A percentile compares a stretch with the other conserved stretches of the same genome.
Evolutionary conservation across 2,797 vertebrate species (phyloP).

Genomic region (Phoeniculus purpureus): DNA sequence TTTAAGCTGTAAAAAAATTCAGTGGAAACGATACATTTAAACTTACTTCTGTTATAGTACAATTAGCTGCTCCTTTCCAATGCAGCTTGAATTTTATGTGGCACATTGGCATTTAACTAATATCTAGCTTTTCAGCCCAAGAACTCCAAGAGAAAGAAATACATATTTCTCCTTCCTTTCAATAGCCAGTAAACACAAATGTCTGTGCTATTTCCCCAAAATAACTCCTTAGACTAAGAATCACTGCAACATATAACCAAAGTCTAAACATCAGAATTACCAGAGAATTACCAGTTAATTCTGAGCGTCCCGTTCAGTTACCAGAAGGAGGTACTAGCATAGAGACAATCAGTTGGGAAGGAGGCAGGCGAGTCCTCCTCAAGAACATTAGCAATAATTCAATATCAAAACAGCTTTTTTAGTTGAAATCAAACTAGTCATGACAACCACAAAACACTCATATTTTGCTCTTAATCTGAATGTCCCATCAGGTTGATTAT

Average conservation of each 20-base stretch:
- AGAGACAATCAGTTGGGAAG: neutral
- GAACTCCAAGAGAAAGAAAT: neutral
- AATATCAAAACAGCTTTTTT: neutral
- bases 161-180: neutral
- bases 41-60: neutral
- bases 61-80: neutral
- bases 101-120: neutral
- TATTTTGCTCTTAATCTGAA: neutral
- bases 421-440: neutral
- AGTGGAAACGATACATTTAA: neutral
- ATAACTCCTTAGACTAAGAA: neutral
- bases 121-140: neutral
- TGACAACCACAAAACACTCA: neutral
- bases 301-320: too few species aligned
- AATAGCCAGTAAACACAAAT: neutral
- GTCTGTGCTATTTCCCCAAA: neutral
- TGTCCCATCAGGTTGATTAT: neutral
- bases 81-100: neutral
- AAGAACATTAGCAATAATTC: neutral
- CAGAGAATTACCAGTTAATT: neutral
- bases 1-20: slow-evolving; percentile 16
- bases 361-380: neutral
- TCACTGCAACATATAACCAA: neutral
- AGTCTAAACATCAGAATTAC: neutral
- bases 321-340: neutral